These are phyloP conservation scores for Trinorchestia longiramus DNA, from an alignment of 1,140 invertebrate species.

Conservation along the genomic window DNA sequence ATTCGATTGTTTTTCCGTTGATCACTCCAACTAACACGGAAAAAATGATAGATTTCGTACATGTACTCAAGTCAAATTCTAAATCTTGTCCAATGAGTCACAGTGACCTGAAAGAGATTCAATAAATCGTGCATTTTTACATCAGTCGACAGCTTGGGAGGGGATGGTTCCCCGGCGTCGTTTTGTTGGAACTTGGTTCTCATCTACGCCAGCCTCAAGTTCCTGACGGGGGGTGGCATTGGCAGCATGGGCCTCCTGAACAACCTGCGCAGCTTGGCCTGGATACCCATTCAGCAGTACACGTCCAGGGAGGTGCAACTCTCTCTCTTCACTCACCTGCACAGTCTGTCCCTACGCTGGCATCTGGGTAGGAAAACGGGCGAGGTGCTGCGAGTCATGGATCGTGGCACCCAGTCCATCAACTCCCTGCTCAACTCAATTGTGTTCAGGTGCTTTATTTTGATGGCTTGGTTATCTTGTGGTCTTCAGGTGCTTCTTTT, in stretches of 20 bases:
- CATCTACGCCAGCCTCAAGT: conserved; percentile 88
- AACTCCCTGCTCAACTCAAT: conserved; percentile 92
- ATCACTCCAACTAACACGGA: too few relatives aligned
- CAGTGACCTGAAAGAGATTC: too few relatives aligned
- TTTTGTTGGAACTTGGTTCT: conserved; percentile 92
- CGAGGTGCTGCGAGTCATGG: conserved; percentile 93
- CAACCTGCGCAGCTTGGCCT: conserved; percentile 89
- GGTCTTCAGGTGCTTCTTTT: too few relatives aligned
- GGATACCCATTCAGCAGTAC: conserved; percentile 96
- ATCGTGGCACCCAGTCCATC: conserved; percentile 94
- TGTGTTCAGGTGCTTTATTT: conserved; percentile 75
- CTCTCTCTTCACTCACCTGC: conserved; percentile 86
- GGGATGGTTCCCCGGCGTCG: conserved; percentile 69
- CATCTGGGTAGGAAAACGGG: conserved; percentile 94
- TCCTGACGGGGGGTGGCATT: conserved; percentile 91
- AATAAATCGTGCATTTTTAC: not conserved
- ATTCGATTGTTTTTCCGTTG: too few relatives aligned
- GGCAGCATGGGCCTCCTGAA: conserved; percentile 93
- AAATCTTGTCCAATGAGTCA: too few relatives aligned
- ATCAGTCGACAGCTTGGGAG: conserved; percentile 82
- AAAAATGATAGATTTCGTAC: too few relatives aligned
- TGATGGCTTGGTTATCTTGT: too few relatives aligned
- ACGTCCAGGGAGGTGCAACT: conserved; percentile 92
- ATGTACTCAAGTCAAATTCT: too few relatives aligned
- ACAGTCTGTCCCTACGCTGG: conserved; percentile 88